A percentile compares a stretch with the other conserved stretches of the same genome.
Evolutionary conservation across 1,140 invertebrate genomes (phyloP).

Genomic region (Calycopis cecrops): DNA sequence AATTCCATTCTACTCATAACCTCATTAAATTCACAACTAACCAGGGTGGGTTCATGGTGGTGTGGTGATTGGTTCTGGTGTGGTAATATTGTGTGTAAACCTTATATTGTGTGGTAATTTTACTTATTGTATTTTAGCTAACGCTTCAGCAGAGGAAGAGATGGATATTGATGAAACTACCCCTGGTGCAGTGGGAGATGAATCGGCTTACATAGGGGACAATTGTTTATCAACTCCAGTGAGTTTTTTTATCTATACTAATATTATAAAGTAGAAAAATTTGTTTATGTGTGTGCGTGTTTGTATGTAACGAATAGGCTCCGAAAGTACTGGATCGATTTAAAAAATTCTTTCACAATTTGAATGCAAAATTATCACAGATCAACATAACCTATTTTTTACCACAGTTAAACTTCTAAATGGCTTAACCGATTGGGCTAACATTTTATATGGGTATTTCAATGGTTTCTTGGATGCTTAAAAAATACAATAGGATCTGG

Average conservation of each 20-base stretch:
- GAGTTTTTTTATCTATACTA: conserved; percentile 34
- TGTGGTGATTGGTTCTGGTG: not conserved
- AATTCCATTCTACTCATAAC: not conserved
- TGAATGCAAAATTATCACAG: not conserved
- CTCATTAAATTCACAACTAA: not conserved
- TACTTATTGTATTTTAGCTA: conserved; percentile 29
- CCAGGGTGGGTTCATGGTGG: not conserved
- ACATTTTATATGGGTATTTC: too few species aligned
- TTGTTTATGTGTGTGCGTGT: too few species aligned
- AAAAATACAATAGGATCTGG: too few species aligned
- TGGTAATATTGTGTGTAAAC: conserved; percentile 3
- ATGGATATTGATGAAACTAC: conserved; percentile 69
- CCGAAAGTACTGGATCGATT: too few species aligned
- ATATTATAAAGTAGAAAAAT: too few species aligned
- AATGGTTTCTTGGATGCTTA: too few species aligned
- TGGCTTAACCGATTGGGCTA: too few species aligned
- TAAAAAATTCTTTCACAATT: not conserved
- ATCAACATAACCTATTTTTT: too few species aligned
- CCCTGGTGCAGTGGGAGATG: conserved; percentile 50
- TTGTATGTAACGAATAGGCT: too few species aligned
- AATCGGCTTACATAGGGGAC: conserved; percentile 69
- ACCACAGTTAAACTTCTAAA: too few species aligned
- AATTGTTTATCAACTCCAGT: conserved; percentile 72
- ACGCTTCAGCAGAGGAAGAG: conserved; percentile 56
- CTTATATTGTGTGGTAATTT: conserved; percentile 9